Percentiles rank a stretch among this genome's conserved stretches.
Conservation (phyloP, 2,888 invertebrate genomes). For the Metallyticus violacea region DNA sequence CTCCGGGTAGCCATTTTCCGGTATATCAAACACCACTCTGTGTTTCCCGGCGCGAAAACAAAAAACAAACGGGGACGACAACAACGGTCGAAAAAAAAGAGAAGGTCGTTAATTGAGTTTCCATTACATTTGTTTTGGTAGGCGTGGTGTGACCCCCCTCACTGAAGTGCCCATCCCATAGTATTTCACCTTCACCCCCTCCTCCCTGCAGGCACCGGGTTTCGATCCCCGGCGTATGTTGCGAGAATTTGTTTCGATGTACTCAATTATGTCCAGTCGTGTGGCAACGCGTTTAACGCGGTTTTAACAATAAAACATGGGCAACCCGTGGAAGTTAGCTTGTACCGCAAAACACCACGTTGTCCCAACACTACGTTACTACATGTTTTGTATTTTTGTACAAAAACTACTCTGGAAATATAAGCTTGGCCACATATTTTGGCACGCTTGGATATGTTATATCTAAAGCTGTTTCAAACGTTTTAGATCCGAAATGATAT, state of each 20-base stretch:
- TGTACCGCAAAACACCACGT: background rate
- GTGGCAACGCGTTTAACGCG: background rate
- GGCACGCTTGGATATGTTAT: background rate
- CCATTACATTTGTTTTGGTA: background rate
- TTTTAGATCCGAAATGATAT: too few relatives aligned
- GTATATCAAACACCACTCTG: background rate
- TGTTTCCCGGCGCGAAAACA: background rate
- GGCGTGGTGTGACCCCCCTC: background rate
- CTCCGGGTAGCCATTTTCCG: background rate
- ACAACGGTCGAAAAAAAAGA: background rate
- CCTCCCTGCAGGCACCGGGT: background rate
- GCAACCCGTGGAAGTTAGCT: background rate
- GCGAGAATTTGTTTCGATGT: background rate
- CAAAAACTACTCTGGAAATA: background rate
- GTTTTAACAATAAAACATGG: background rate
- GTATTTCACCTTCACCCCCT: background rate
- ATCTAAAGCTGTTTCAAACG: background rate
- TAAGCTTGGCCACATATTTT: background rate
- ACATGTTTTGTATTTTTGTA: background rate
- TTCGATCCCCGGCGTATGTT: background rate
- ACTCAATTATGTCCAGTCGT: background rate
- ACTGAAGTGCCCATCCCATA: background rate
- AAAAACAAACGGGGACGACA: background rate
- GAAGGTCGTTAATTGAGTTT: background rate
- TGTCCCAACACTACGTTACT: background rate